Evolutionary conservation across 2,113 vertebrate genomes (phyloP).

Genomic region (Thunnus maccoyii): DNA sequence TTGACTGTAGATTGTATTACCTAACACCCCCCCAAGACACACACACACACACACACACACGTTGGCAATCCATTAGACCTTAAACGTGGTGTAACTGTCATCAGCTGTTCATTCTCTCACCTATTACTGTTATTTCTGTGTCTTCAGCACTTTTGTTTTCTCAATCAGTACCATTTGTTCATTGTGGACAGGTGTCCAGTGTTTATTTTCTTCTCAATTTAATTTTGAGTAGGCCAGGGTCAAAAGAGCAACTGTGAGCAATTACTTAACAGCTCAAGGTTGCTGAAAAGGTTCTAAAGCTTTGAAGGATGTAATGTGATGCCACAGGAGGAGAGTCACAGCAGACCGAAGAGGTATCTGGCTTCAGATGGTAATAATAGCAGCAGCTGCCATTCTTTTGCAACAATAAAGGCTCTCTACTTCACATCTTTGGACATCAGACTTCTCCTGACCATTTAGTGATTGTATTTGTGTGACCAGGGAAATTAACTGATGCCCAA

Average conservation of each 20-base stretch:
- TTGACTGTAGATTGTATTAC: background rate
- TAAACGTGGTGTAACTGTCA: background rate
- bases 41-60: no score
- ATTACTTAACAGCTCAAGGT: constrained; percentile 70
- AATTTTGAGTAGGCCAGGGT: constrained; percentile 39
- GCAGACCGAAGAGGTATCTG: constrained; percentile 62
- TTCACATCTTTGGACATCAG: constrained; percentile 18
- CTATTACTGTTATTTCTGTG: constrained; percentile 8
- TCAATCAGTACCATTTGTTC: constrained; percentile 43
- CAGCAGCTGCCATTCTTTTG: constrained; percentile 66
- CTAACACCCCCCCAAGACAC: no score
- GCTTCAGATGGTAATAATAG: constrained; percentile 75
- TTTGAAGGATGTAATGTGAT: constrained; percentile 67
- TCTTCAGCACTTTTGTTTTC: constrained; percentile 12
- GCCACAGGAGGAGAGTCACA: constrained; percentile 62
- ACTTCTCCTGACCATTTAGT: background rate
- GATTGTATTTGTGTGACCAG: background rate
- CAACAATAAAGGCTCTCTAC: constrained; percentile 35
- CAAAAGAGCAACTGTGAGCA: constrained; percentile 66
- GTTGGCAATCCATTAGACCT: background rate
- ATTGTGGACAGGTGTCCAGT: constrained; percentile 57
- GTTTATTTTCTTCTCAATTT: constrained; percentile 62
- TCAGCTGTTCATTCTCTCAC: constrained; percentile 29
- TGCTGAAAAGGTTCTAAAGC: constrained; percentile 59
- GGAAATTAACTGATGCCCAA: constrained; percentile 5